These are phyloP conservation scores for Triplophysa dalaica DNA, from an alignment of 2,113 vertebrate species.

Conservation along the genomic window DNA sequence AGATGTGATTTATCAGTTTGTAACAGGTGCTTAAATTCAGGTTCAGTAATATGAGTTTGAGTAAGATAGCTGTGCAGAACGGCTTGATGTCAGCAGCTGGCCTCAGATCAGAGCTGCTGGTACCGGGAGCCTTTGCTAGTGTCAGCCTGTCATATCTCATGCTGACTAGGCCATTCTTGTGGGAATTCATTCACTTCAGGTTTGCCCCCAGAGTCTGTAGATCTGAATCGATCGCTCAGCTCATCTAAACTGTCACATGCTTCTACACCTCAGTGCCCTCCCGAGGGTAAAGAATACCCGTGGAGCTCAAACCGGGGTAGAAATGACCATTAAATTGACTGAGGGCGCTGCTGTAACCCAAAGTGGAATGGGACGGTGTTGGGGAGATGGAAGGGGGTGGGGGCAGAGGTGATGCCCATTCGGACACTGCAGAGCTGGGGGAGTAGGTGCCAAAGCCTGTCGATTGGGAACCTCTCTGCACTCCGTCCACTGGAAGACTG, in stretches of 20 bases:
- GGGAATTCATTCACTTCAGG: constrained; percentile 65
- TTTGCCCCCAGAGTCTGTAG: background rate
- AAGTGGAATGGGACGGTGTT: constrained; percentile 74
- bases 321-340: constrained; percentile 89
- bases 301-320: constrained; percentile 81
- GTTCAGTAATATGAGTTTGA: constrained; percentile 64
- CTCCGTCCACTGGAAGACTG: constrained; percentile 79
- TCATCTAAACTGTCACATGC: constrained; percentile 21
- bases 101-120: constrained; percentile 62
- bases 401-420: constrained; percentile 79
- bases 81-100: constrained; percentile 69
- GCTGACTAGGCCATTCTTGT: constrained; percentile 76
- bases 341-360: constrained; percentile 83
- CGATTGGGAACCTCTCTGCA: constrained; percentile 81
- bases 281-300: constrained; percentile 80
- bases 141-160: constrained; percentile 47
- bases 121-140: constrained; percentile 59
- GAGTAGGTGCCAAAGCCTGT: constrained; percentile 82
- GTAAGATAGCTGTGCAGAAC: constrained; percentile 61
- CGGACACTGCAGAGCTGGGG: constrained; percentile 76
- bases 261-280: constrained; percentile 93
- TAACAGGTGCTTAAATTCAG: constrained; percentile 63
- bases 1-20: constrained; percentile 37
- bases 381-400: constrained; percentile 74
- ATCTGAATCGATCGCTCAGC: background rate